Conservation (phyloP, 2,113 vertebrate genomes). For the Emydocephalus ijimae region DNA sequence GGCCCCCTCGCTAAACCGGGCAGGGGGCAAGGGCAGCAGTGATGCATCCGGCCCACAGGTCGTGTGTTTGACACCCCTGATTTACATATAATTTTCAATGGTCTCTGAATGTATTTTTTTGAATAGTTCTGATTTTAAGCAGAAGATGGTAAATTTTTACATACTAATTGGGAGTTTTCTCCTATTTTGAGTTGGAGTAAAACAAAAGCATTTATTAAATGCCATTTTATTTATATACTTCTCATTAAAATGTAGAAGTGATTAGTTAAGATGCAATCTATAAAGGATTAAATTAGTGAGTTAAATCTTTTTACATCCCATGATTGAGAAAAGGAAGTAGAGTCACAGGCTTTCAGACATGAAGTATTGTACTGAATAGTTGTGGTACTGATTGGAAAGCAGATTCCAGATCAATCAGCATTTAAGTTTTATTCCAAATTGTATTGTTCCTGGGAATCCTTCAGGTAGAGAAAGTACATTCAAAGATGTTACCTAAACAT, state of each 20-base stretch:
- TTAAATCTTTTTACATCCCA: background rate
- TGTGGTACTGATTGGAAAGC: background rate
- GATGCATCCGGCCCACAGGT: no score
- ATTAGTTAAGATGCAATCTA: background rate
- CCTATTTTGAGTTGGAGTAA: background rate
- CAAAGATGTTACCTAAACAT: background rate
- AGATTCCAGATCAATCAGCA: background rate
- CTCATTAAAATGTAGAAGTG: background rate
- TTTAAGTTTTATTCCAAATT: background rate
- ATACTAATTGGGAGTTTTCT: background rate
- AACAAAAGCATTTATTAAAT: background rate
- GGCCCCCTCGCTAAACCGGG: no score
- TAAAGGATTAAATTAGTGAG: background rate
- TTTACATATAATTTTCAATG: background rate
- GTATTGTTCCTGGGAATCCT: background rate
- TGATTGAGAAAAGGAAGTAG: background rate
- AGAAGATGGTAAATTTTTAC: background rate
- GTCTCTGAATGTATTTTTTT: background rate
- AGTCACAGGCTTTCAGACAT: background rate
- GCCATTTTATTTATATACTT: background rate
- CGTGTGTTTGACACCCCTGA: no score
- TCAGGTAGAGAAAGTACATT: background rate
- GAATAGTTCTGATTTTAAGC: background rate
- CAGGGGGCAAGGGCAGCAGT: no score
- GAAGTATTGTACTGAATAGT: background rate